phyloP scores from a whole-genome alignment of 2,888 invertebrate species.

The Scotopteryx bipunctaria region DNA sequence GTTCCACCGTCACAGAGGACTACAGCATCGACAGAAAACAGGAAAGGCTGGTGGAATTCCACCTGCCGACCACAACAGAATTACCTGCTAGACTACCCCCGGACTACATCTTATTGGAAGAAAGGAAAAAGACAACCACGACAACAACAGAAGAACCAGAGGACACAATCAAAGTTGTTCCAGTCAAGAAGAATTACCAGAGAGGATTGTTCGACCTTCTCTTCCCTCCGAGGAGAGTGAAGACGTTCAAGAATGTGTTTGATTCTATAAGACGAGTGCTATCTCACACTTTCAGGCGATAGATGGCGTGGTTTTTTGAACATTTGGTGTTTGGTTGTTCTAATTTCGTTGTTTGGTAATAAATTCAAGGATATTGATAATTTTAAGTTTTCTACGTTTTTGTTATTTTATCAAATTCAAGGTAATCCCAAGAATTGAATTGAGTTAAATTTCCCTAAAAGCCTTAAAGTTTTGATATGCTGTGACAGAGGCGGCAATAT shows the following conservation, averaged over 20 bases:
- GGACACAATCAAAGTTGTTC: slow-evolving; percentile 39
- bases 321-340: neutral
- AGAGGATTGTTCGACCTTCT: slow-evolving; percentile 64
- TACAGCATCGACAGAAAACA: slow-evolving; percentile 39
- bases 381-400: too few relatives aligned
- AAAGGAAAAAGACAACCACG: neutral
- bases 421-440: too few relatives aligned
- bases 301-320: neutral
- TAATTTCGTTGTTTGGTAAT: neutral
- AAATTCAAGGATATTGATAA: slow-evolving; percentile 3
- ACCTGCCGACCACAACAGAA: slow-evolving; percentile 28
- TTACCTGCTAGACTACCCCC: slow-evolving; percentile 36
- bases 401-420: too few relatives aligned
- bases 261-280: slow-evolving; percentile 55
- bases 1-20: slow-evolving; percentile 41
- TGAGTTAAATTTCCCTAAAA: neutral
- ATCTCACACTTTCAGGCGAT: slow-evolving; percentile 56
- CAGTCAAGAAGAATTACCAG: slow-evolving; percentile 44
- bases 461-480: too few relatives aligned
- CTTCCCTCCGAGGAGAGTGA: slow-evolving; percentile 60
- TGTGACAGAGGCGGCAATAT: too few relatives aligned
- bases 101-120: slow-evolving; percentile 20
- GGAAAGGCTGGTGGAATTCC: slow-evolving; percentile 50
- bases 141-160: slow-evolving; percentile 43
- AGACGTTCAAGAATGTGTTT: slow-evolving; percentile 59